A percentile compares a stretch with the other conserved stretches of the same genome.
Conservation (phyloP, 1,140 invertebrate species). For the Maconellicoccus hirsutus region DNA sequence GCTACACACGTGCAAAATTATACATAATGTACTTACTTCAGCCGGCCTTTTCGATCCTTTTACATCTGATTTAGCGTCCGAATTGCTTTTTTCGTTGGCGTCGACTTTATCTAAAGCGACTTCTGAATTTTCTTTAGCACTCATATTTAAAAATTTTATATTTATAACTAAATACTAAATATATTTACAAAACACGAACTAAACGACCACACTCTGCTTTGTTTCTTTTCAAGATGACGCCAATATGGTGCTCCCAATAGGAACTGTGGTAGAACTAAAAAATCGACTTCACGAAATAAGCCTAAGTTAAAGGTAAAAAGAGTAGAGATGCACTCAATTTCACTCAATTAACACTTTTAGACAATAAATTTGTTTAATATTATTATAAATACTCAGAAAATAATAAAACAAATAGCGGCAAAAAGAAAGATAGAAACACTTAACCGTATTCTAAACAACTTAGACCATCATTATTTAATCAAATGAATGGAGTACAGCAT, state of each 20-base stretch:
- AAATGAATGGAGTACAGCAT: not conserved
- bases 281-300: not conserved
- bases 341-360: not conserved
- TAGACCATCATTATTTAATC: not conserved
- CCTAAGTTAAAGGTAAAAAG: not conserved
- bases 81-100: conserved; percentile 45
- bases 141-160: conserved; percentile 46
- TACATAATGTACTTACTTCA: conserved; percentile 51
- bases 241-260: conserved; percentile 7
- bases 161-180: conserved; percentile 18
- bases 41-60: conserved; percentile 77
- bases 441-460: conserved; percentile 5
- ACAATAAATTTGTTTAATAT: not conserved
- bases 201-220: conserved; percentile 2
- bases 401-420: not conserved
- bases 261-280: not conserved
- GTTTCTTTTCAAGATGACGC: conserved; percentile 1
- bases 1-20: not conserved
- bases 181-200: conserved; percentile 4
- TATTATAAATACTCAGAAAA: not conserved
- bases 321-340: not conserved
- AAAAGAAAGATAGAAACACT: conserved; percentile 1
- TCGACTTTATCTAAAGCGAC: conserved; percentile 68
- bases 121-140: conserved; percentile 68
- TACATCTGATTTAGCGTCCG: conserved; percentile 62